Percentiles rank a stretch among this genome's conserved stretches.
Conservation (phyloP, 1,140 invertebrate species). For the Plectrocnemia conspersa region DNA sequence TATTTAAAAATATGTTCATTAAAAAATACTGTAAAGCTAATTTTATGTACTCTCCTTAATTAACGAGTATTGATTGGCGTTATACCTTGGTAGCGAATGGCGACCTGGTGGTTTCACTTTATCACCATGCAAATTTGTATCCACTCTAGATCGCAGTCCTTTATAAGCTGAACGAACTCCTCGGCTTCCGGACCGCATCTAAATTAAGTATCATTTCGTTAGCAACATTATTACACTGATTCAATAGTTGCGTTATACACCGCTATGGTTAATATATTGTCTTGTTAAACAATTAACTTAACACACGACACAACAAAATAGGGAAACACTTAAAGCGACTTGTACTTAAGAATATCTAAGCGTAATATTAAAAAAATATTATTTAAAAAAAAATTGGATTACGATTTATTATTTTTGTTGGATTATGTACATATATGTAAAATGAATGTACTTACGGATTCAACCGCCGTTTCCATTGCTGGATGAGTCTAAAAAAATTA, state of each 20-base stretch:
- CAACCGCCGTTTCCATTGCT: slow-evolving; percentile 24
- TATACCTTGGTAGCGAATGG: too few species aligned
- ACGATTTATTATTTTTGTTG: background rate
- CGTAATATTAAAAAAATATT: too few species aligned
- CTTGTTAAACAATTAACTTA: too few species aligned
- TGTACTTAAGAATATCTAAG: too few species aligned
- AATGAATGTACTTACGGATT: slow-evolving; percentile 22
- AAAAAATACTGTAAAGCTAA: background rate
- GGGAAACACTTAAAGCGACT: too few species aligned
- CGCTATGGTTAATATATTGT: background rate
- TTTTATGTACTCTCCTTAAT: background rate
- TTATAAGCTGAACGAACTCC: slow-evolving; percentile 23
- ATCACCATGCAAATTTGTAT: background rate
- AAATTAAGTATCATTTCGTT: background rate
- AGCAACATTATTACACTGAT: background rate
- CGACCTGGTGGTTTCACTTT: background rate
- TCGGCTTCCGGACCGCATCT: slow-evolving; percentile 19
- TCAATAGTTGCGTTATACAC: background rate
- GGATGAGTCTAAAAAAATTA: slow-evolving; percentile 23
- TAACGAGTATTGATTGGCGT: too few species aligned
- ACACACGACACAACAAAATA: too few species aligned
- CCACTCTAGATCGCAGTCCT: slow-evolving; percentile 8
- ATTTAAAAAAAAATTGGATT: slow-evolving; percentile 3
- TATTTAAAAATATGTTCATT: background rate
- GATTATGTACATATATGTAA: background rate